Evolutionary conservation across 2,113 vertebrate species (phyloP).

Genomic region (Muntiacus muntjak): DNA sequence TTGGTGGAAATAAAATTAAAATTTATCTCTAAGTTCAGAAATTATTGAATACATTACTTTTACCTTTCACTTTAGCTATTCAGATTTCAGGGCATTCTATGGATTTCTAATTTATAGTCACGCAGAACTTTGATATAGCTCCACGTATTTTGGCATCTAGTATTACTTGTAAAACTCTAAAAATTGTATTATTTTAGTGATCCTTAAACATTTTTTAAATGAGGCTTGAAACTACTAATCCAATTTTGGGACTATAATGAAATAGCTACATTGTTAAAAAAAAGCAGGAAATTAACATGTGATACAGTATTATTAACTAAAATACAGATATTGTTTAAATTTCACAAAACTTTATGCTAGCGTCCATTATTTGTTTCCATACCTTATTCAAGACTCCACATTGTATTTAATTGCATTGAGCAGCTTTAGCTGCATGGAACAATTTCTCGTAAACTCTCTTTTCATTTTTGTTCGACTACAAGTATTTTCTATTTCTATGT

Average conservation of each 20-base stretch:
- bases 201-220: not conserved
- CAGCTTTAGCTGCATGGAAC: not conserved
- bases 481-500: not conserved
- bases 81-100: not conserved
- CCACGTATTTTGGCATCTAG: not conserved
- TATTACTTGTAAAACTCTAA: not conserved
- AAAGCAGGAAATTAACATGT: not conserved
- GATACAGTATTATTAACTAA: not conserved
- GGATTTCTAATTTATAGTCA: not conserved
- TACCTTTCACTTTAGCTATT: not conserved
- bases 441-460: not conserved
- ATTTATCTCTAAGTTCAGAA: not conserved
- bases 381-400: not conserved
- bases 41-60: not conserved
- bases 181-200: not conserved
- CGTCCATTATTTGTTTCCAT: not conserved
- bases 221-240: not conserved
- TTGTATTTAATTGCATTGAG: not conserved
- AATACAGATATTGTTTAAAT: not conserved
- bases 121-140: not conserved
- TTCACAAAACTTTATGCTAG: not conserved
- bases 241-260: not conserved
- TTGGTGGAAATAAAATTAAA: not conserved
- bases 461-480: not conserved
- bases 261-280: not conserved